Conservation (phyloP, 1,140 invertebrate genomes). For the Euwallacea similis region DNA sequence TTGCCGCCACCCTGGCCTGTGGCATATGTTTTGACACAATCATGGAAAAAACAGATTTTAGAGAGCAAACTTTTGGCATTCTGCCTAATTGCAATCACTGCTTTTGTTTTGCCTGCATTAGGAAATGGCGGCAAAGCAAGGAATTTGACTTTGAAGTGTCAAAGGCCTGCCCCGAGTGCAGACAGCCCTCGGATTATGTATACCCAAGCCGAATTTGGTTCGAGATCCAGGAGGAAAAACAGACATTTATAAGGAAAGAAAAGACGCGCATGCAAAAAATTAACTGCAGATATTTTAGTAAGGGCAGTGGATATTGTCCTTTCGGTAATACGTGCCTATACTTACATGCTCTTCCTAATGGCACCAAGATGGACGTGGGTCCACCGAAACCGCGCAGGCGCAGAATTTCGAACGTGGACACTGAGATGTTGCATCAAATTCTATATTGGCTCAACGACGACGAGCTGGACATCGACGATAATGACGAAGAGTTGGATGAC, state of each 20-base stretch:
- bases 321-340: slow-evolving; percentile 92
- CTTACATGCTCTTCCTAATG: slow-evolving; percentile 77
- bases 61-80: slow-evolving; percentile 81
- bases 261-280: slow-evolving; percentile 69
- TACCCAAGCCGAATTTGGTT: slow-evolving; percentile 86
- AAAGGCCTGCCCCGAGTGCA: slow-evolving; percentile 83
- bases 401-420: slow-evolving; percentile 6
- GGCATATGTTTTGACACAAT: slow-evolving; percentile 86
- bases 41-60: slow-evolving; percentile 68
- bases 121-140: slow-evolving; percentile 80
- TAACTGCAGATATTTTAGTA: slow-evolving; percentile 84
- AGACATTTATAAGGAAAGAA: slow-evolving; percentile 81
- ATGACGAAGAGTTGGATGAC: slow-evolving; percentile 18
- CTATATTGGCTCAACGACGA: slow-evolving; percentile 33
- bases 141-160: slow-evolving; percentile 65
- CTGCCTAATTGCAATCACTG: slow-evolving; percentile 87
- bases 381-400: slow-evolving; percentile 61
- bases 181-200: slow-evolving; percentile 77
- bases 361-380: slow-evolving; percentile 72
- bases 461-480: slow-evolving; percentile 8
- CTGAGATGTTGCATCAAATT: slow-evolving; percentile 30
- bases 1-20: slow-evolving; percentile 58
- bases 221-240: slow-evolving; percentile 81
- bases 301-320: slow-evolving; percentile 78
- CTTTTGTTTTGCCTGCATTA: slow-evolving; percentile 83